phyloP scores from a whole-genome alignment of 2,113 vertebrate species.

The Vombatus ursinus region DNA sequence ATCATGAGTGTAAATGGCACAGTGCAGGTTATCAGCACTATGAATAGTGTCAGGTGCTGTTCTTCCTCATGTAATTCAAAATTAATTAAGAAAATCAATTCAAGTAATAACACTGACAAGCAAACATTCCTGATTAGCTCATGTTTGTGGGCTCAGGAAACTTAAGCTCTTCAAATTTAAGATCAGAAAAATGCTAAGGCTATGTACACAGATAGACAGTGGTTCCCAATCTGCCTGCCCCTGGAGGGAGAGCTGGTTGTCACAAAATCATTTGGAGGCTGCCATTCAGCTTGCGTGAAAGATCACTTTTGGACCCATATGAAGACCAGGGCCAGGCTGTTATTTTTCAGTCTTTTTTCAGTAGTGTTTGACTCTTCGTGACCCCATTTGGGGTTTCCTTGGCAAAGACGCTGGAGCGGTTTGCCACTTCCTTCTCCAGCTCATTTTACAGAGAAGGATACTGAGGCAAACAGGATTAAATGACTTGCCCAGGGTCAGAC shows the following conservation, averaged over 20 bases:
- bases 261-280: neutral
- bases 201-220: neutral
- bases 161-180: neutral
- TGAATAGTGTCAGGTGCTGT: neutral
- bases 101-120: neutral
- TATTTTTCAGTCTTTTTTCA: neutral
- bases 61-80: neutral
- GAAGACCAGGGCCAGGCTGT: too few relatives aligned
- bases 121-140: neutral
- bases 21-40: neutral
- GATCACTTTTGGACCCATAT: neutral
- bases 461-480: neutral
- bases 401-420: neutral
- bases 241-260: neutral
- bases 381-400: neutral
- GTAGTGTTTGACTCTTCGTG: neutral
- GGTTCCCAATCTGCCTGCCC: neutral
- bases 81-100: neutral
- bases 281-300: neutral
- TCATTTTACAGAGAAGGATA: neutral
- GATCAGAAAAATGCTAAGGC: neutral
- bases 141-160: neutral
- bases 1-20: neutral
- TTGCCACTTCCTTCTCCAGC: neutral
- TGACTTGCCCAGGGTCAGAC: neutral